These are phyloP conservation scores for Megatriorchis doriae DNA, from an alignment of 2,113 vertebrate genomes.

Conservation along the genomic window DNA sequence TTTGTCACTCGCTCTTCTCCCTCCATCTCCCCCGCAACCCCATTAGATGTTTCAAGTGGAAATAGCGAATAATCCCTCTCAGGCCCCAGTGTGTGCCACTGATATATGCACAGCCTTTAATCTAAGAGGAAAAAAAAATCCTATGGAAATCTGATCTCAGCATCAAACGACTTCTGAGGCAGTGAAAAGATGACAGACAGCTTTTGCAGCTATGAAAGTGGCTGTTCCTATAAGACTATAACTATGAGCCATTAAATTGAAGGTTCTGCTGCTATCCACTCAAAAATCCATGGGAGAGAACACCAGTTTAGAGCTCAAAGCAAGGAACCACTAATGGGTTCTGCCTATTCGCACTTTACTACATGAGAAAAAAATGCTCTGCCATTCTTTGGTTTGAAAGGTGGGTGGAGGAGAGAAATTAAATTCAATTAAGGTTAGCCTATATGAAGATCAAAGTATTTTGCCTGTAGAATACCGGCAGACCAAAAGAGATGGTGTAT, in stretches of 20 bases:
- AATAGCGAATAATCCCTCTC: constrained; percentile 4
- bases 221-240: background rate
- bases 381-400: background rate
- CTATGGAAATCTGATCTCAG: background rate
- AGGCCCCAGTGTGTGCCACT: background rate
- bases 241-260: constrained; percentile 8
- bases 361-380: background rate
- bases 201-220: background rate
- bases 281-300: background rate
- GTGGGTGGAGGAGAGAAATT: background rate
- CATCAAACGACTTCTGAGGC: background rate
- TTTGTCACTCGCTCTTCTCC: background rate
- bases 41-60: background rate
- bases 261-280: background rate
- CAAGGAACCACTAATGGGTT: background rate
- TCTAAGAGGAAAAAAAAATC: background rate
- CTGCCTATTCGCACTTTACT: background rate
- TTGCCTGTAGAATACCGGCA: background rate
- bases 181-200: constrained; percentile 9
- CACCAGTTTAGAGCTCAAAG: background rate
- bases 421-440: background rate
- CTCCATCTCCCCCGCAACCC: background rate
- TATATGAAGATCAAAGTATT: background rate
- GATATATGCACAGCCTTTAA: constrained; percentile 21
- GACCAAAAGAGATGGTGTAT: background rate